Evolutionary conservation across 2,797 vertebrate species (phyloP).

Genomic region (Falco peregrinus): DNA sequence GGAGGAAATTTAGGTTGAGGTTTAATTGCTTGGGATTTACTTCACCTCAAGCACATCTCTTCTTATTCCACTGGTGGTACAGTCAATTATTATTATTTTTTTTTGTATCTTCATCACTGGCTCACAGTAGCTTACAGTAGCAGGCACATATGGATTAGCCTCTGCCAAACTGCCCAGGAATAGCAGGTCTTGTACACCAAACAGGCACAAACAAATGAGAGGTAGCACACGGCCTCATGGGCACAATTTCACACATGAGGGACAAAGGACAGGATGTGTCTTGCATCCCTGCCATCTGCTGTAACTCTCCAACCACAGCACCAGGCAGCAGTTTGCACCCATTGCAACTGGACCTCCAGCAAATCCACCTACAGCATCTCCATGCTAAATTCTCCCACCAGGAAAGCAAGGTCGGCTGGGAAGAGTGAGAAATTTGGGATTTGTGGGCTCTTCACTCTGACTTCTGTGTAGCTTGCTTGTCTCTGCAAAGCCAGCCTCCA

Average conservation of each 20-base stretch:
- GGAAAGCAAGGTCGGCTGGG: neutral
- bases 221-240: neutral
- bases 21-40: neutral
- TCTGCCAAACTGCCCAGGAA: neutral
- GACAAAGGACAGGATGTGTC: neutral
- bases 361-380: neutral
- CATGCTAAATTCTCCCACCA: neutral
- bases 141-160: fast-evolving
- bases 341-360: neutral
- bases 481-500: neutral
- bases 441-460: neutral
- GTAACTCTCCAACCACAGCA: neutral
- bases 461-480: neutral
- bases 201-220: neutral
- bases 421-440: neutral
- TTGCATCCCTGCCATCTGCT: neutral
- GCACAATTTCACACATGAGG: neutral
- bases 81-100: neutral
- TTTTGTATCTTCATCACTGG: neutral
- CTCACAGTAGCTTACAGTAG: no score
- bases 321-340: neutral
- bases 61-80: neutral
- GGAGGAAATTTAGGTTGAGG: neutral
- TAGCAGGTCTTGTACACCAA: neutral
- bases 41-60: neutral